phyloP scores from a whole-genome alignment of 2,888 invertebrate species.

The Lycocerus yunnanus region DNA sequence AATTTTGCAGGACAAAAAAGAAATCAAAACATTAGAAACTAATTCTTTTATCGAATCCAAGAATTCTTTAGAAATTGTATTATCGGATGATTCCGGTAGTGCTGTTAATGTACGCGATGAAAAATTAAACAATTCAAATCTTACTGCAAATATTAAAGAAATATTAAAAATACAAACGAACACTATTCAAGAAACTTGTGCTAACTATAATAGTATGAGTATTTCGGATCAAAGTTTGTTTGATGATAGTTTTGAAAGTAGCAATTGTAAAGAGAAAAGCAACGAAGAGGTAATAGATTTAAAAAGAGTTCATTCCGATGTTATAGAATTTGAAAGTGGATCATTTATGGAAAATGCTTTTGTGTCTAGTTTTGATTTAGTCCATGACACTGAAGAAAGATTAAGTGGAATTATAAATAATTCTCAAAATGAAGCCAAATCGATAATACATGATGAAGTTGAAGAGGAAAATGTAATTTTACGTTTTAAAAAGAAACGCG shows the following conservation, averaged over 20 bases:
- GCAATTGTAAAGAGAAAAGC: background rate
- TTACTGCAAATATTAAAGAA: background rate
- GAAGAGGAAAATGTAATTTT: background rate
- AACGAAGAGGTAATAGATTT: background rate
- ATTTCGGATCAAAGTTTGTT: slow-evolving; percentile 45
- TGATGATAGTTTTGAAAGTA: slow-evolving; percentile 42
- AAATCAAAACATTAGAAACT: background rate
- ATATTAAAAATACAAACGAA: background rate
- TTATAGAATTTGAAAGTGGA: slow-evolving; percentile 15
- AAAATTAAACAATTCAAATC: background rate
- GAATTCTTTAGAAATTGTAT: background rate
- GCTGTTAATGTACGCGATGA: background rate
- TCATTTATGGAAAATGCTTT: slow-evolving; percentile 33
- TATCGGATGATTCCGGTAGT: background rate
- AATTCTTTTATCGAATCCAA: background rate
- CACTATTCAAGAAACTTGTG: background rate
- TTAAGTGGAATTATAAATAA: slow-evolving; percentile 18
- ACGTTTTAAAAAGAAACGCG: slow-evolving; percentile 2
- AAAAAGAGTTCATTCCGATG: background rate
- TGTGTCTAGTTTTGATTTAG: slow-evolving; percentile 25
- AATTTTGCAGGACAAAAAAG: background rate
- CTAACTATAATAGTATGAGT: slow-evolving; percentile 29
- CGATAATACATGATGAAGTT: background rate
- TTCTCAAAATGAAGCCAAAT: slow-evolving; percentile 19
- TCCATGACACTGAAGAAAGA: slow-evolving; percentile 7